Evolutionary conservation across 2,113 vertebrate genomes (phyloP), one percentile per base, ranked within the genome.

Genomic region (Periophthalmus modestus): DNA sequence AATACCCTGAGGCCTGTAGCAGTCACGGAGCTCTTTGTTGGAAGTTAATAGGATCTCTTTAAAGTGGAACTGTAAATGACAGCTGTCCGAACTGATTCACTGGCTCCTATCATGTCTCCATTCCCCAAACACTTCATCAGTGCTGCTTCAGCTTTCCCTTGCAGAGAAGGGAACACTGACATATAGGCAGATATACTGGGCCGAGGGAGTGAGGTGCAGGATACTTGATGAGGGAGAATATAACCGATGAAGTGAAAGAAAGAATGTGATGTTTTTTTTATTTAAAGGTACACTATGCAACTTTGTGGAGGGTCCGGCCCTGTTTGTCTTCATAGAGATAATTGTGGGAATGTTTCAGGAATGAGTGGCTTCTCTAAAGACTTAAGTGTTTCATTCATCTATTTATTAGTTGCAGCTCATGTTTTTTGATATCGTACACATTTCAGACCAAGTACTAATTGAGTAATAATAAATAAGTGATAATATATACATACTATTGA

Each of bases 71-170:
- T 83, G 39, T 88, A 91, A 90, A 89, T 92, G 85, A 85, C 88
- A 90, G 82, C 87, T 91, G 84, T 87, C 89, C 87, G 69, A 83
- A 81, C 63, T 73, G 85, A 91, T 89, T 87, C 83, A 82, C 76
- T 66, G 81, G 74, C 73, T 85, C 72, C 61, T 83, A 78, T 88
- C 77, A 85, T 54, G 23, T 85, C 76, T 80, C 73, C 86, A 79
- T 85, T 81, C 82, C 84, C 81, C 69, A 83, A 85, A 84, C 79
- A 77, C 74, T 82, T 82, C 70, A 81, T 77, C 72, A 78, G 80
- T 66, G 74, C 66, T 43, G 69, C 71, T 66, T 43, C 63, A 77
- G 71, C 77, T 77, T 82, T 80, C 63, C 76, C 55, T 52, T 79
- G 71, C 72, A 75, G 2, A 75, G 2, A 18, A 48, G 72, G 66